Evolutionary conservation across 2,113 vertebrate genomes (phyloP), one percentile per base, ranked within the genome.

Genomic region (Malurus elegans): DNA sequence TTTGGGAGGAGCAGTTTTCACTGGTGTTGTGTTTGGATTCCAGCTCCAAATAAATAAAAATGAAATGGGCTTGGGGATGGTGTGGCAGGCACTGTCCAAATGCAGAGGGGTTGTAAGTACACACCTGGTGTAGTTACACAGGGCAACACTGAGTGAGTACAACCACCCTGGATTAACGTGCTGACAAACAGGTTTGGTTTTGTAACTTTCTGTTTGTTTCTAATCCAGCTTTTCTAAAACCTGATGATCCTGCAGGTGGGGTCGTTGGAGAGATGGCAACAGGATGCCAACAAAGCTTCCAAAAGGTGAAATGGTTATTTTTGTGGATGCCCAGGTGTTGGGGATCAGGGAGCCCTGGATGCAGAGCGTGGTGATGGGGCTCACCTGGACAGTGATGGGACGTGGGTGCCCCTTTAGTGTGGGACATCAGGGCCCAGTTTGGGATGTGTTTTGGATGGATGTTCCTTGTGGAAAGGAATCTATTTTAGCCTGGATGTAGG

Each of bases 331-430:
- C 21, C 36, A 62, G 36, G 42, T 60, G 67, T n/a, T 62, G 28
- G 56, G 58, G 42, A 76, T 8, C 12, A 20, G 50, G 47, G 50
- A 56, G 19, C 2, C 25, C 18, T 32, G 42, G 8, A 6, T 8
- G 6, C 36, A 47, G 61, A 24, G 38, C 4, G 3, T 7, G 62
- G 34, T 14, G 62, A 4, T 17, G 40, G 40, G 60, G 20, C 57
- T 91, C 26, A 38, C 8, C 31, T 26, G 26, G 31, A 75, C 32
- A 19, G 16, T 3, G 2, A 26, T 57, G 62, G 54, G 72, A 62
- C 3, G 6, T 0, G 0, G 66, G 12, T 34, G 50, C 10, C 14
- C 4, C 0, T 0, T 24, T 18, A 17, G 13, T 1, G 4, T 25
- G 67, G 57, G 19, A 26, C 10, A 4, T 4, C 67, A 84, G 44